Evolutionary conservation across 2,113 vertebrate species (phyloP).

Genomic region (Tetrao urogallus): DNA sequence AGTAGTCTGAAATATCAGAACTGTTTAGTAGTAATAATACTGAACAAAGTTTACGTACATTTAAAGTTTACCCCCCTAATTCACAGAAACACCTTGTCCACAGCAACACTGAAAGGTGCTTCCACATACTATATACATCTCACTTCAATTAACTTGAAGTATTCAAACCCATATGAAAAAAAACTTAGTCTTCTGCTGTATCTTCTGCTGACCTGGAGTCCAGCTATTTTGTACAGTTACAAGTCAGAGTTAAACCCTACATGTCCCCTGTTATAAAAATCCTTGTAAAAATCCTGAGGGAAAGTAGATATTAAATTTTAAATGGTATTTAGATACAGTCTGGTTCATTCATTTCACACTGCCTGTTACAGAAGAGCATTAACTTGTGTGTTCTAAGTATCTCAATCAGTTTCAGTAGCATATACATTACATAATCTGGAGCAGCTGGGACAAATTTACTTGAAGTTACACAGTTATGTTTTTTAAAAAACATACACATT

Average conservation of each 20-base stretch:
- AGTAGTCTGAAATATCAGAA: not conserved
- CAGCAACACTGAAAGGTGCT: not conserved
- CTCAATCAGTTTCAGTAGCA: not conserved
- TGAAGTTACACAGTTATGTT: not conserved
- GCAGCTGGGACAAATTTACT: not conserved
- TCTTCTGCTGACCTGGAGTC: not conserved
- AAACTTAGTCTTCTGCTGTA: not conserved
- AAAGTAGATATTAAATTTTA: not conserved
- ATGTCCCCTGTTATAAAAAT: not conserved
- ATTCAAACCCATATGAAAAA: not conserved
- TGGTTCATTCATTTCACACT: not conserved
- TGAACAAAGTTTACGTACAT: not conserved
- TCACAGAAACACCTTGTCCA: not conserved
- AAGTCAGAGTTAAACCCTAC: not conserved
- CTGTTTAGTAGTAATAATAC: not conserved
- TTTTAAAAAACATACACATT: not conserved
- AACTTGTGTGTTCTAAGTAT: not conserved
- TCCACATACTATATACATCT: not conserved
- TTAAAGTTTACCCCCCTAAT: not conserved
- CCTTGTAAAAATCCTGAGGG: not conserved
- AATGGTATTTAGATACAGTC: not conserved
- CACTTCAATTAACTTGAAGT: not conserved
- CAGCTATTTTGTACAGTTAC: not conserved
- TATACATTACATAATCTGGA: not conserved
- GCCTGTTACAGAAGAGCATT: not conserved